Conservation (phyloP, 2,113 vertebrate genomes). For the Lutjanus erythropterus region DNA sequence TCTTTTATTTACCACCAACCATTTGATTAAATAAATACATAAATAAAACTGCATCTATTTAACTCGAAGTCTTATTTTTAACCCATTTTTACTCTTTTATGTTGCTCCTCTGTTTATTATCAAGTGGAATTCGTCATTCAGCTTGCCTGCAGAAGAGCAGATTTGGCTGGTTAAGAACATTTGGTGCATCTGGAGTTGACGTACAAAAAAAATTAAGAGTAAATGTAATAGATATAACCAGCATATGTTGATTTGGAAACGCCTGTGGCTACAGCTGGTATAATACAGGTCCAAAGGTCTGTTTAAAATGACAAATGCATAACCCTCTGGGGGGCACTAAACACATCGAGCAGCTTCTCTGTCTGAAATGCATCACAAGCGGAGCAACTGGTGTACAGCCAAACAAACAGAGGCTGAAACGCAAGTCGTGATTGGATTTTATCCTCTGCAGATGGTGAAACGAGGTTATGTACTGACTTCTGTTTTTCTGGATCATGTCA, state of each 20-base stretch:
- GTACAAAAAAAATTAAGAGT: too few species aligned
- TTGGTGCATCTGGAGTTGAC: too few species aligned
- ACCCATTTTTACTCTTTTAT: too few species aligned
- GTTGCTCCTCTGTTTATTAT: too few species aligned
- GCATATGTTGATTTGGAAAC: not conserved
- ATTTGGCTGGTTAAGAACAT: too few species aligned
- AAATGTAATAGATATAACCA: too few species aligned
- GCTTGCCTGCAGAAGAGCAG: too few species aligned
- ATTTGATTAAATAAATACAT: too few species aligned
- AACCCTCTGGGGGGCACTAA: not conserved
- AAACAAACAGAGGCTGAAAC: not conserved
- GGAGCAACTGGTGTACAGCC: not conserved
- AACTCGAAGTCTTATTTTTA: too few species aligned
- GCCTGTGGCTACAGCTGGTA: not conserved
- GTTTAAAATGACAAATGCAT: not conserved
- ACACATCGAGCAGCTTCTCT: not conserved
- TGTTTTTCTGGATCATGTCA: not conserved
- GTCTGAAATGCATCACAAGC: not conserved
- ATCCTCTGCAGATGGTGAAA: not conserved
- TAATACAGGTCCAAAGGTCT: not conserved
- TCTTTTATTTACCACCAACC: too few species aligned
- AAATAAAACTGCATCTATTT: too few species aligned
- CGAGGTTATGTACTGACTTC: not conserved
- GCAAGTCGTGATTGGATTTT: not conserved
- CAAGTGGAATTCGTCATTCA: too few species aligned